Conservation (phyloP, 2,888 invertebrate genomes). For the Tetheella fluctuosa region DNA sequence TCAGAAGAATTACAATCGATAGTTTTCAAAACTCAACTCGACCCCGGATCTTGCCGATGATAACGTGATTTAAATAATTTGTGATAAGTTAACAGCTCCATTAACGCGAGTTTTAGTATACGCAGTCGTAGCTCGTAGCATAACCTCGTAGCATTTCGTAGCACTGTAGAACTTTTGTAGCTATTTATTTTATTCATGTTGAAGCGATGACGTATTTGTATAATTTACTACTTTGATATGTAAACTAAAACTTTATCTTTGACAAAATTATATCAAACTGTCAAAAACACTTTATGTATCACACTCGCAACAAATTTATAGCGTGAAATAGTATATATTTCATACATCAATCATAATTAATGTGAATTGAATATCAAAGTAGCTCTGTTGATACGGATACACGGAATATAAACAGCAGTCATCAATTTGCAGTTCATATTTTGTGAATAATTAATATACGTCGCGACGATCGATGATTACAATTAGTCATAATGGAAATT, state of each 20-base stretch:
- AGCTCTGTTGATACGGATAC: background rate
- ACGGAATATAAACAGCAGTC: constrained; percentile 6
- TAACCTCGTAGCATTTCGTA: background rate
- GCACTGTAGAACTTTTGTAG: constrained; percentile 16
- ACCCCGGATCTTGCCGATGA: too few species aligned
- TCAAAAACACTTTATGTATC: too few species aligned
- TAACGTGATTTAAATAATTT: too few species aligned
- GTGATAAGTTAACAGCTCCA: too few species aligned
- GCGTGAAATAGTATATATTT: background rate
- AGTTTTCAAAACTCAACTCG: too few species aligned
- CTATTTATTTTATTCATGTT: constrained; percentile 18
- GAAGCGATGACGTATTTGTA: constrained; percentile 17
- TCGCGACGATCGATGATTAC: constrained; percentile 8
- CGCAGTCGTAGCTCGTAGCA: background rate
- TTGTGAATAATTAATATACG: constrained; percentile 21
- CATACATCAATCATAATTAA: background rate
- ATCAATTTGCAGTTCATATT: constrained; percentile 9
- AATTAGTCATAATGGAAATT: constrained; percentile 6
- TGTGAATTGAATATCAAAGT: background rate
- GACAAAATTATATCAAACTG: too few species aligned
- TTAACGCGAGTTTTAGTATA: too few species aligned
- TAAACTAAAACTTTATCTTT: too few species aligned
- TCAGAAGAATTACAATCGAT: too few species aligned
- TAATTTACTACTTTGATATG: background rate
- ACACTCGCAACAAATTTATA: background rate